phyloP scores from a whole-genome alignment of 2,113 vertebrate genomes.

The Falco punctatus region DNA sequence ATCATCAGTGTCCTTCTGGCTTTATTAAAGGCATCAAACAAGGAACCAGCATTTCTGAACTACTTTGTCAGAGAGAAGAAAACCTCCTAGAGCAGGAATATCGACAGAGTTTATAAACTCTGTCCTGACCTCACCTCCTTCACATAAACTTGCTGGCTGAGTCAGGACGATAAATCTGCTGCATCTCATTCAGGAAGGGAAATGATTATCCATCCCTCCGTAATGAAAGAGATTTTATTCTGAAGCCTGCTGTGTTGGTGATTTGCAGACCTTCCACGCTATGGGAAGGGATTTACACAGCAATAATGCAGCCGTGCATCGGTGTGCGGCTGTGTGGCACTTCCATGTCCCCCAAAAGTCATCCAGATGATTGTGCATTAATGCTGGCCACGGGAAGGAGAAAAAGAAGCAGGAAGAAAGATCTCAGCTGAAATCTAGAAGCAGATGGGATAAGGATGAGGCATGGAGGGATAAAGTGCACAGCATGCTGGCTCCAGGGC shows the following conservation, averaged over 20 bases:
- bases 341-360: rapidly evolving
- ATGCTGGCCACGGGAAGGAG: background rate
- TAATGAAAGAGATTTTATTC: constrained; percentile 1
- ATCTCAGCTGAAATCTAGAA: background rate
- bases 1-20: background rate
- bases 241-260: background rate
- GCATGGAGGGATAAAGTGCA: background rate
- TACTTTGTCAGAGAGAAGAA: background rate
- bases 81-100: background rate
- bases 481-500: background rate
- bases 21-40: background rate
- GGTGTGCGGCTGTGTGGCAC: background rate
- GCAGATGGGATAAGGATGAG: background rate
- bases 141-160: constrained; percentile 29
- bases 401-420: background rate
- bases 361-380: background rate
- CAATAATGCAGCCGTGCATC: rapidly evolving
- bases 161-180: constrained; percentile 54
- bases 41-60: background rate
- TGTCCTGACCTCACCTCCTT: constrained; percentile 25
- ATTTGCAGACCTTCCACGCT: background rate
- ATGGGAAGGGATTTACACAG: background rate
- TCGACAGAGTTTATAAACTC: constrained; percentile 2
- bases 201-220: background rate
- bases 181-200: background rate